phyloP scores from a whole-genome alignment of 2,113 vertebrate genomes.

The Desmodus rotundus region DNA sequence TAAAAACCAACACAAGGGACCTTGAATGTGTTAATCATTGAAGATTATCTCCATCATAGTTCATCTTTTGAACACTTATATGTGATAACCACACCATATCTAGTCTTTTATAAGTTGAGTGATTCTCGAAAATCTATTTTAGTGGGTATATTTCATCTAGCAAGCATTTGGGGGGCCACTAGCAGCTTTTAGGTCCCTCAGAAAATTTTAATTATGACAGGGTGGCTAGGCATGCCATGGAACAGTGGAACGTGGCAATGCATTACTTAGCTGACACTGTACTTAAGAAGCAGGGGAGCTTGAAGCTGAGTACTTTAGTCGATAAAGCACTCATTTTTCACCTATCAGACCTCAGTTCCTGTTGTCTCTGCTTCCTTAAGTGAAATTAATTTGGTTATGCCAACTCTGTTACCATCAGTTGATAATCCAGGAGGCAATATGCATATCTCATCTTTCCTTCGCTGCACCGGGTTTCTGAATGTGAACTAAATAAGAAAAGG shows the following conservation, averaged over 20 bases:
- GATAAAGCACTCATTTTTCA: slow-evolving; percentile 84
- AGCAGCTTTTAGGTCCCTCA: slow-evolving; percentile 38
- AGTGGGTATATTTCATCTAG: slow-evolving; percentile 28
- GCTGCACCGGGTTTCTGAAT: slow-evolving; percentile 52
- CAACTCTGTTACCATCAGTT: slow-evolving; percentile 80
- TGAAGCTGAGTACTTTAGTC: slow-evolving; percentile 73
- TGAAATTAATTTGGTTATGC: slow-evolving; percentile 85
- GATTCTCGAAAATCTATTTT: slow-evolving; percentile 42
- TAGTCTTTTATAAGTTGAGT: slow-evolving; percentile 30
- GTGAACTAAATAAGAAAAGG: background rate
- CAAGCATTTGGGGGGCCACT: background rate
- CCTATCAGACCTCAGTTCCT: slow-evolving; percentile 78
- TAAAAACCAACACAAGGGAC: background rate
- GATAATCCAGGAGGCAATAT: slow-evolving; percentile 78
- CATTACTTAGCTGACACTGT: slow-evolving; percentile 77
- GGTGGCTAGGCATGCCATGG: slow-evolving; percentile 32
- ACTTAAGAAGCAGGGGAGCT: slow-evolving; percentile 75
- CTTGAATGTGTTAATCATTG: background rate
- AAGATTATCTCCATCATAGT: background rate
- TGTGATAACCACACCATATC: slow-evolving; percentile 9
- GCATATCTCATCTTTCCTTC: slow-evolving; percentile 79
- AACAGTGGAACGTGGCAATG: slow-evolving; percentile 69
- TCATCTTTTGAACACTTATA: background rate
- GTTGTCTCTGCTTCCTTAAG: slow-evolving; percentile 80
- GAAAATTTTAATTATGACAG: slow-evolving; percentile 67